These are phyloP conservation scores for Mus spretus DNA, from an alignment of 2,797 vertebrate genomes.

Conservation along the genomic window DNA sequence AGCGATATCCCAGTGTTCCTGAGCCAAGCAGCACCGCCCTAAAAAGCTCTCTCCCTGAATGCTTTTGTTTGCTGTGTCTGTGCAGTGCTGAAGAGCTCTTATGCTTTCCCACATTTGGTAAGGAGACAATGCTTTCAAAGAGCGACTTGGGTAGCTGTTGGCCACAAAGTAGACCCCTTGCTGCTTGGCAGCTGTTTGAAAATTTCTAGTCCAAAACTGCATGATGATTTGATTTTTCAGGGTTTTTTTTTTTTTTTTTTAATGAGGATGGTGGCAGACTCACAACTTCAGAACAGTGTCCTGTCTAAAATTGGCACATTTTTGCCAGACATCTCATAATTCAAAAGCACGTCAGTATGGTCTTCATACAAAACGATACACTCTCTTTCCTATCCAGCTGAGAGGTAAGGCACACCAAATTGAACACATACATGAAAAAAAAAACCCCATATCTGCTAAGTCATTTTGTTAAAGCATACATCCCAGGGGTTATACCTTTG, in stretches of 20 bases:
- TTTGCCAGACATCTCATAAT: slow-evolving; percentile 62
- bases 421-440: neutral
- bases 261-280: slow-evolving; percentile 33
- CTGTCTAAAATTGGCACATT: slow-evolving; percentile 25
- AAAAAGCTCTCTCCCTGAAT: neutral
- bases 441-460: neutral
- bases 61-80: slow-evolving; percentile 37
- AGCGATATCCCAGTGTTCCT: neutral
- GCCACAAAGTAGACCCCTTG: slow-evolving; percentile 46
- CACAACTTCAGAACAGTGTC: slow-evolving; percentile 27
- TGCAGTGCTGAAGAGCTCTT: slow-evolving; percentile 42
- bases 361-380: neutral
- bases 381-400: slow-evolving; percentile 42
- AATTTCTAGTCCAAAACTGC: slow-evolving; percentile 33
- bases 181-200: slow-evolving; percentile 63
- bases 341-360: slow-evolving; percentile 15
- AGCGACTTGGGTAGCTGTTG: slow-evolving; percentile 18
- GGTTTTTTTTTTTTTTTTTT: slow-evolving; percentile 58
- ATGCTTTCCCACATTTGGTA: slow-evolving; percentile 25
- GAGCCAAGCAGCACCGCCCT: slow-evolving; percentile 41
- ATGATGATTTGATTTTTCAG: slow-evolving; percentile 69
- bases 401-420: neutral
- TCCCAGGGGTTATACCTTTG: neutral
- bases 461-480: slow-evolving; percentile 45
- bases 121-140: slow-evolving; percentile 73